phyloP scores from a whole-genome alignment of 1,140 invertebrate species.

The Nasonia giraulti region DNA sequence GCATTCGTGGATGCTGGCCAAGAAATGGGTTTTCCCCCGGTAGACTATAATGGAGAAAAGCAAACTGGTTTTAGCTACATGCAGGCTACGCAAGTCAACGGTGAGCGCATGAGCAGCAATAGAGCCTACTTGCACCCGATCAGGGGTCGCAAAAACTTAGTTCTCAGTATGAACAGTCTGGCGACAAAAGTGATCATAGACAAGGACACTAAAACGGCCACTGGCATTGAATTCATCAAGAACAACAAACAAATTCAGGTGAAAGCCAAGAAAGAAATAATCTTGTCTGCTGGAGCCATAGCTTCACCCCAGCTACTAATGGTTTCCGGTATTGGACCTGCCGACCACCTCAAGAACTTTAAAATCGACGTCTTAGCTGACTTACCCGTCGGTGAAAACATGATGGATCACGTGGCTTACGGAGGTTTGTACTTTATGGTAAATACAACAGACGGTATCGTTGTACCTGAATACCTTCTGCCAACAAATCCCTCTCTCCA shows the following conservation, averaged over 20 bases:
- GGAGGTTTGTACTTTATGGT: not conserved
- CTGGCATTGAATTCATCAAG: slow-evolving; percentile 51
- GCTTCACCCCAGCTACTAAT: slow-evolving; percentile 84
- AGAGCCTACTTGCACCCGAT: slow-evolving; percentile 82
- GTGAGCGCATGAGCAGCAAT: slow-evolving; percentile 80
- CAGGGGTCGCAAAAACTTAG: slow-evolving; percentile 80
- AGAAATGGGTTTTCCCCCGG: slow-evolving; percentile 16
- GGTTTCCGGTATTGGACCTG: slow-evolving; percentile 80
- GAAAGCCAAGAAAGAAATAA: slow-evolving; percentile 75
- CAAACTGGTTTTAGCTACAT: slow-evolving; percentile 75
- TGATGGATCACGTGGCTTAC: slow-evolving; percentile 72
- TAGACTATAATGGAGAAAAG: slow-evolving; percentile 25
- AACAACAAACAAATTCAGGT: slow-evolving; percentile 53
- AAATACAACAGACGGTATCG: not conserved
- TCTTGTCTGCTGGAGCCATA: slow-evolving; percentile 81
- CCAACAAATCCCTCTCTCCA: too few species aligned
- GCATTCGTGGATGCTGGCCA: not conserved
- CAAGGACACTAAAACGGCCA: slow-evolving; percentile 51
- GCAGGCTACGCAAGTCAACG: slow-evolving; percentile 76
- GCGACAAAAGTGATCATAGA: slow-evolving; percentile 77
- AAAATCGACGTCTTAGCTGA: slow-evolving; percentile 68
- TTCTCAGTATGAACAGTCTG: slow-evolving; percentile 79
- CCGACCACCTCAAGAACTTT: slow-evolving; percentile 72
- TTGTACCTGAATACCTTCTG: not conserved
- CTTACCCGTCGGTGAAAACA: slow-evolving; percentile 77